Evolutionary conservation across 2,113 vertebrate genomes (phyloP).

Genomic region (Mugil cephalus): DNA sequence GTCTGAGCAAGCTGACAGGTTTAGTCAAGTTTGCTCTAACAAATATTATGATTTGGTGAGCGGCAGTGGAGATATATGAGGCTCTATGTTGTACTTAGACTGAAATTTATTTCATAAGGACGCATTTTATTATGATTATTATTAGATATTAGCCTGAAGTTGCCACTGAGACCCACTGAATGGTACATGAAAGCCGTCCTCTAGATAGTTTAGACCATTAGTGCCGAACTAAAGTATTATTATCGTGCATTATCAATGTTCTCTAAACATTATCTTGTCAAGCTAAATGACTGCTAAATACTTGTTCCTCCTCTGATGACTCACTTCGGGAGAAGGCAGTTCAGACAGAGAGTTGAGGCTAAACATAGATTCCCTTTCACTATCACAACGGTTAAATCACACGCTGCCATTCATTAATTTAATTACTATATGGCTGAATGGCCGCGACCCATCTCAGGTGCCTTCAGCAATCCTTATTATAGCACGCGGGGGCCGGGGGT

Average conservation of each 20-base stretch:
- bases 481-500: conserved; percentile 32
- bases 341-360: background rate
- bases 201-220: background rate
- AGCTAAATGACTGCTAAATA: background rate
- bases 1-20: background rate
- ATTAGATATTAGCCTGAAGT: no score
- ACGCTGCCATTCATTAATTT: conserved; percentile 67
- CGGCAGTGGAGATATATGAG: background rate
- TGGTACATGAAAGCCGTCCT: no score
- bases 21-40: background rate
- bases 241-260: background rate
- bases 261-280: background rate
- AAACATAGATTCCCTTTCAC: conserved; percentile 48
- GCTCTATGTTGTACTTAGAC: no score
- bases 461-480: conserved; percentile 69
- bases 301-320: background rate
- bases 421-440: conserved; percentile 44
- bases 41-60: background rate
- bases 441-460: conserved; percentile 62
- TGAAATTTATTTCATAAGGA: no score
- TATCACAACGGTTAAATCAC: conserved; percentile 52
- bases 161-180: no score
- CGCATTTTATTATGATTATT: no score
- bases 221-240: background rate
- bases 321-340: background rate